Percentiles rank a stretch among this genome's conserved stretches.
Evolutionary conservation across 2,888 invertebrate species (phyloP).

Genomic region (Synergus itoensis): DNA sequence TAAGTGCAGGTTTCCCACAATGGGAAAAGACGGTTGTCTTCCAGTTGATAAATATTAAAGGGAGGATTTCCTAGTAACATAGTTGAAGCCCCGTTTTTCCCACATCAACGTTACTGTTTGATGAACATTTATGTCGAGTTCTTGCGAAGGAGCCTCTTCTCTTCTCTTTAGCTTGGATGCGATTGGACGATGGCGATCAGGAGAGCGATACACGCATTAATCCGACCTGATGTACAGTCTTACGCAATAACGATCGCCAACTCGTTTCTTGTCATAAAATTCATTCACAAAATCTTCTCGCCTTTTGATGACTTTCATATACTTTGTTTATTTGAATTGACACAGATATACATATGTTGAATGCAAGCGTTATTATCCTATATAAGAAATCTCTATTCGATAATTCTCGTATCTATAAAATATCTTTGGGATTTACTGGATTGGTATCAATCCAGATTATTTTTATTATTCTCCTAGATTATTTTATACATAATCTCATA

Average conservation of each 20-base stretch:
- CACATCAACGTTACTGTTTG: background rate
- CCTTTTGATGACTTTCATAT: background rate
- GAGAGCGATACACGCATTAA: constrained; percentile 11
- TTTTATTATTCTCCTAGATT: background rate
- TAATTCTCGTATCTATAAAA: too few species aligned
- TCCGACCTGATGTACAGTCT: constrained; percentile 25
- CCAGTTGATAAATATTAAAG: constrained; percentile 10
- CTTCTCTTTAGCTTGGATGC: background rate
- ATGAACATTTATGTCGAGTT: constrained; percentile 5
- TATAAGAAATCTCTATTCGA: too few species aligned
- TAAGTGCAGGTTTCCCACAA: background rate
- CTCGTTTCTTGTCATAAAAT: constrained; percentile 7
- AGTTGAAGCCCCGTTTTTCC: constrained; percentile 2
- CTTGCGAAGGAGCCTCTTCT: constrained; percentile 4
- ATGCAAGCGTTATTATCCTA: too few species aligned
- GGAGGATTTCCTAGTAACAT: constrained; percentile 12
- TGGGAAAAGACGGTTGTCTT: background rate
- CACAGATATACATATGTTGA: too few species aligned
- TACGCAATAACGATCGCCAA: constrained; percentile 16
- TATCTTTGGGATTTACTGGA: too few species aligned
- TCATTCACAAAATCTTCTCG: background rate
- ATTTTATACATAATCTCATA: background rate
- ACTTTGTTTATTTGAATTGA: too few species aligned
- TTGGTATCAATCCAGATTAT: too few species aligned
- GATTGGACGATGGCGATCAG: constrained; percentile 10